Base-by-base conservation (phyloP, 2,888 invertebrate genomes). In the Xanthostigma xanthostigma region DNA sequence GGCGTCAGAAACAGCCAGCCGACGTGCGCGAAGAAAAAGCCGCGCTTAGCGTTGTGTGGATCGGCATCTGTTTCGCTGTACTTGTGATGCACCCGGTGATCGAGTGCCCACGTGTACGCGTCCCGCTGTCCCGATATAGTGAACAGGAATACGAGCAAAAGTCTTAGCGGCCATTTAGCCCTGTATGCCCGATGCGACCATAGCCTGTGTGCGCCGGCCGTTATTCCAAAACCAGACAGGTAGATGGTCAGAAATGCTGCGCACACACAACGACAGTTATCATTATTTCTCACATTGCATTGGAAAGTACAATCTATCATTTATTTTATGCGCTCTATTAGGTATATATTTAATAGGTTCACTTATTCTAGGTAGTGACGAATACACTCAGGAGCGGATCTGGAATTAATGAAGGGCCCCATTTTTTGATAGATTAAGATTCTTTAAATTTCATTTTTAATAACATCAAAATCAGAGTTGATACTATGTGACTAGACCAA, bases 1-100 rank as follows among this genome's bases (percentile, higher is more conserved):
- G 92, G 90, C 0, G 86, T 85, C 0, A 83, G 71, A 46, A 93
- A 78, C 41, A 94, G 69, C 94, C 94, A 94, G 8, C 93, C 94
- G 9, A 94, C 84, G 63, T 94, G 94, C 1, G 93, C 81, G 64
- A 93, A 94, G 71, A 87, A 84, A 66, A 90, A 89, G 10, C 94
- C 94, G 39, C 90, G 72, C 44, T 81, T 76, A 2, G 85, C 82
- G 65, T 91, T 85, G 62, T 87, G 86, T 0, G 86, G 86, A 64
- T 91, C 91, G 0, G 89, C 84, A 51, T 85, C 84, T 0, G 89
- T 86, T 67, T 91, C 91, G 36, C 85, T 78, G 66, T 85, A 91
- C 62, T 90, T 90, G 67, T 91, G 91, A 62, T 91, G 91, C 43
- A 90, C 85, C 54, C 91, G 72, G 62, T 91, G 91, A 61, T 91